Base-by-base conservation (phyloP, 2,888 invertebrate genomes). In the Cryptophagus acutangulus region DNA sequence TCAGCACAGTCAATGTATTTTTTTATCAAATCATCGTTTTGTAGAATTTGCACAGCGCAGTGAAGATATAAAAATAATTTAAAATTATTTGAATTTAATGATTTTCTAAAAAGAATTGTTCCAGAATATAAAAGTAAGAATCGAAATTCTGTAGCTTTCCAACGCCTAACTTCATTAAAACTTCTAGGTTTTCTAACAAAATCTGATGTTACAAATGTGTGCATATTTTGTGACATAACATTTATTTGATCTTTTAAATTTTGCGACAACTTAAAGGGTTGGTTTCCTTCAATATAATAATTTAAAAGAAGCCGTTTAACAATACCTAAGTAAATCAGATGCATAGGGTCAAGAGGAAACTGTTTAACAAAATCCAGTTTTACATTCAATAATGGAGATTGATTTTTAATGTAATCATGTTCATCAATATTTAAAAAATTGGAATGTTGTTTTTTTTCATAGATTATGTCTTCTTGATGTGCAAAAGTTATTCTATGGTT, bases 281-380 rank as follows among this genome's bases (percentile, higher is more conserved):
- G 24, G 17, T 39, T 39, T 26, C 29, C 29, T 26, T 39, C 39
- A 20, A 34, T 14, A n/a, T 14, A 24, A 35, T 34, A 37, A 17
- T 40, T 36, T 20, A 31, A 14, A 16, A 40, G 20, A 13, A 40
- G 10, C 3, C 40, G 35, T 40, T 40, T 40, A 18, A 36, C 36
- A 18, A 40, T 36, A 13, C 40, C 40, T 10, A 36, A 10, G 13
- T 36, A 40, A 14, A 40, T 36, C 13, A 40, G 13, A 40, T 40
- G 40, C 35, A 40, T 36, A 3, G 40, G 40, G 25, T 40, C 40
- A 9, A 40, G 26, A 15, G 33, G 25, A 14, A 40, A 26, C 18
- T 40, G 36, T 15, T 35, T 10, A 2, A 36, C 28, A 28, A 40
- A 24, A 18, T 17, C 28, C n/a, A 40, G 8, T 9, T 24, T 16